Percentiles rank a stretch among this genome's conserved stretches.
These are phyloP conservation scores for Oreochromis niloticus DNA, from an alignment of 2,113 vertebrate genomes.

Conservation along the genomic window DNA sequence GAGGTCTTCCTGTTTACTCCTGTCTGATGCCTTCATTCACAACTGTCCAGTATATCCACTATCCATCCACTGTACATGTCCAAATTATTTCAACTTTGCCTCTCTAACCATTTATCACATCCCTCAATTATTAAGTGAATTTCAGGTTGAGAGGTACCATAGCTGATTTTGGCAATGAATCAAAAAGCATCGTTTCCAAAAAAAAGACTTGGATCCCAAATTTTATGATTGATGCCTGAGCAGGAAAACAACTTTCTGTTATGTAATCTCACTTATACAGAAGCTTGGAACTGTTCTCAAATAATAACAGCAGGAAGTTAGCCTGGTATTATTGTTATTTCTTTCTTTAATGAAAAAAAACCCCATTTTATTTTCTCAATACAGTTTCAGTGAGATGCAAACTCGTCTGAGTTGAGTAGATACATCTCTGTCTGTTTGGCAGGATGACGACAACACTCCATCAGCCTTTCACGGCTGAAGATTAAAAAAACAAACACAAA, in stretches of 20 bases:
- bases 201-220: neutral
- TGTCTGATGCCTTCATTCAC: neutral
- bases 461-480: neutral
- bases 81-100: neutral
- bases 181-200: neutral
- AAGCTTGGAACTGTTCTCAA: neutral
- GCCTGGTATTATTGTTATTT: neutral
- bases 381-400: neutral
- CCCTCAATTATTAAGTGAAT: neutral
- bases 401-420: too few species aligned
- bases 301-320: neutral
- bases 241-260: neutral
- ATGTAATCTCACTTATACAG: neutral
- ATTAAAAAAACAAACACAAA: neutral
- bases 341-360: neutral
- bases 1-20: neutral
- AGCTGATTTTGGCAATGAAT: neutral
- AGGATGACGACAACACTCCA: neutral
- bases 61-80: neutral
- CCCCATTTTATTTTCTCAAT: neutral
- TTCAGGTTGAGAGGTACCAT: neutral
- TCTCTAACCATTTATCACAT: neutral
- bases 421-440: neutral
- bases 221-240: neutral
- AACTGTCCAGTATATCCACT: neutral